Conservation (phyloP, 2,888 invertebrate genomes). For the Andrena trimmerana region DNA sequence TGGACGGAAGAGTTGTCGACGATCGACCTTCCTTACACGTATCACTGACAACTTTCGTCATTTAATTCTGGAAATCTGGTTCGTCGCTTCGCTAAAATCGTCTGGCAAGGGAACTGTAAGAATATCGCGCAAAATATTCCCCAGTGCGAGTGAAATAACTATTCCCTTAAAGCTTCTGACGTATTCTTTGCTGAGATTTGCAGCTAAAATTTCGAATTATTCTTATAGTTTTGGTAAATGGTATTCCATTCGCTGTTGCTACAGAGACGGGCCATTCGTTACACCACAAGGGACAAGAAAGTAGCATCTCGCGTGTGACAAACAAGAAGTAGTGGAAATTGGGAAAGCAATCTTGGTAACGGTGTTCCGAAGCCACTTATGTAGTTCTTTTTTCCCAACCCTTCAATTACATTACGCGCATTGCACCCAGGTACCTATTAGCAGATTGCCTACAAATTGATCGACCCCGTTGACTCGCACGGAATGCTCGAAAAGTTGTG, state of each 20-base stretch:
- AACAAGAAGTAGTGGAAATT: conserved; percentile 32
- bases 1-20: neutral
- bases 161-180: too few relatives aligned
- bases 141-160: too few relatives aligned
- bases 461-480: conserved; percentile 1
- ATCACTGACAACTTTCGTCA: conserved; percentile 26
- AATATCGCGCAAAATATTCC: too few relatives aligned
- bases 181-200: too few relatives aligned
- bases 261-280: neutral
- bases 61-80: neutral
- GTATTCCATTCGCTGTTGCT: neutral
- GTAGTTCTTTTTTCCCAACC: conserved; percentile 45
- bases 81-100: too few relatives aligned
- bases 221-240: neutral
- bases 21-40: conserved; percentile 2
- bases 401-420: conserved; percentile 56
- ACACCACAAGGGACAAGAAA: neutral
- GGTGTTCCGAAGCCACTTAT: conserved; percentile 45
- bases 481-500: conserved; percentile 20
- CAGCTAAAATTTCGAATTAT: too few relatives aligned
- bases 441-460: conserved; percentile 49
- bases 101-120: too few relatives aligned
- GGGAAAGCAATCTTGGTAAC: conserved; percentile 54
- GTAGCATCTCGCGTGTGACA: conserved; percentile 34
- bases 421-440: conserved; percentile 43